Conservation (phyloP, 2,113 vertebrate species). For the Neomonachus schauinslandi region DNA sequence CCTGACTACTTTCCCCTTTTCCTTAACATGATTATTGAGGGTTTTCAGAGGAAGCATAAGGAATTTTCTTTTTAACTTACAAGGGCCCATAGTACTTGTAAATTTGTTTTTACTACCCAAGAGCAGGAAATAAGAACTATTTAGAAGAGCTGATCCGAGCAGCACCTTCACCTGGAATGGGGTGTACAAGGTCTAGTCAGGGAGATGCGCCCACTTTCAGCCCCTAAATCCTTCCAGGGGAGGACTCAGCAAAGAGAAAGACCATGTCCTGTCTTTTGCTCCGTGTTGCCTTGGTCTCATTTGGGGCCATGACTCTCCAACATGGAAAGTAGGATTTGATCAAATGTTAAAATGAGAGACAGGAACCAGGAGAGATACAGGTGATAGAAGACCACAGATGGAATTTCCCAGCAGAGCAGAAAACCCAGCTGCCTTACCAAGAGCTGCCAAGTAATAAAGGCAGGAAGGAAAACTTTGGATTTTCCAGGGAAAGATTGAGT, state of each 20-base stretch:
- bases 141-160: background rate
- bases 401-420: conserved; percentile 1
- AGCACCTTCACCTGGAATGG: background rate
- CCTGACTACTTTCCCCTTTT: background rate
- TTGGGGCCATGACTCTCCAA: background rate
- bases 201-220: background rate
- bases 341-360: conserved; percentile 7
- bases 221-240: background rate
- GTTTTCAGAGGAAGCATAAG: background rate
- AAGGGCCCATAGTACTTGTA: background rate
- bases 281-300: background rate
- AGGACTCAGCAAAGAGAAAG: background rate
- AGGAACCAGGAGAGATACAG: background rate
- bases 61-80: background rate
- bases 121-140: background rate
- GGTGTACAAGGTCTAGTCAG: background rate
- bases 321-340: background rate
- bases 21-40: background rate
- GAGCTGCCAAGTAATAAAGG: background rate
- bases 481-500: background rate
- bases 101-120: background rate
- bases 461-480: background rate
- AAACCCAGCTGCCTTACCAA: background rate
- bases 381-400: background rate
- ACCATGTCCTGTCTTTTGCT: background rate